These are phyloP conservation scores for Diplolepis rosae DNA, from an alignment of 2,888 invertebrate genomes.

Conservation along the genomic window DNA sequence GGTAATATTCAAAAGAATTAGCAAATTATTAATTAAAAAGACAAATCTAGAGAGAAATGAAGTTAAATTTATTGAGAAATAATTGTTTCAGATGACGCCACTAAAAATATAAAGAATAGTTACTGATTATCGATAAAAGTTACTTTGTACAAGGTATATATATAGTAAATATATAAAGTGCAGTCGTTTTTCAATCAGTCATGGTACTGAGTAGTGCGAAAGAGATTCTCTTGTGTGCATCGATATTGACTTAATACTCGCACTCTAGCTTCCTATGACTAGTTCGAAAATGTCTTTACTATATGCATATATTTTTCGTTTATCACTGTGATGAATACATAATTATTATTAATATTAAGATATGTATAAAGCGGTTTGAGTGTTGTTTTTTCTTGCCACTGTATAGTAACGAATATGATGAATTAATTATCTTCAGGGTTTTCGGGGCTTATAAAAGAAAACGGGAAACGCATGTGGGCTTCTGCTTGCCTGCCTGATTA, in stretches of 20 bases:
- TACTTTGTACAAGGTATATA: constrained; percentile 63
- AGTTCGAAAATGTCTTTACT: no score
- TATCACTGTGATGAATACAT: constrained; percentile 71
- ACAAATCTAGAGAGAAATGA: background rate
- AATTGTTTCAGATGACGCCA: constrained; percentile 53
- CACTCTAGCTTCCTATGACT: no score
- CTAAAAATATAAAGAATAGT: constrained; percentile 60
- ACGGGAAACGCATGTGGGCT: constrained; percentile 56
- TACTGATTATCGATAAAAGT: constrained; percentile 55
- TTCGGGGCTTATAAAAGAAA: constrained; percentile 55
- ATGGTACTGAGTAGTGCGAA: no score
- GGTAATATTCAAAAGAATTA: no score
- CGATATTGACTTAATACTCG: no score
- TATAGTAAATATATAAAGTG: constrained; percentile 42
- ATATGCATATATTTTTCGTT: constrained; percentile 68
- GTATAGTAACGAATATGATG: constrained; percentile 49
- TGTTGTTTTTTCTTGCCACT: constrained; percentile 69
- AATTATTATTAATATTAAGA: constrained; percentile 67
- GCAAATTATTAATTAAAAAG: no score
- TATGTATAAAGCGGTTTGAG: constrained; percentile 67
- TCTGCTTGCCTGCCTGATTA: constrained; percentile 62
- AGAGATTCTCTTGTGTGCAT: no score
- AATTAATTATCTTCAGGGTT: constrained; percentile 41
- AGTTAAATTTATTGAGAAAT: background rate
- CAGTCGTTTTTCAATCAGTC: no score